Evolutionary conservation across 2,888 invertebrate species (phyloP).

Genomic region (Antitype chi): DNA sequence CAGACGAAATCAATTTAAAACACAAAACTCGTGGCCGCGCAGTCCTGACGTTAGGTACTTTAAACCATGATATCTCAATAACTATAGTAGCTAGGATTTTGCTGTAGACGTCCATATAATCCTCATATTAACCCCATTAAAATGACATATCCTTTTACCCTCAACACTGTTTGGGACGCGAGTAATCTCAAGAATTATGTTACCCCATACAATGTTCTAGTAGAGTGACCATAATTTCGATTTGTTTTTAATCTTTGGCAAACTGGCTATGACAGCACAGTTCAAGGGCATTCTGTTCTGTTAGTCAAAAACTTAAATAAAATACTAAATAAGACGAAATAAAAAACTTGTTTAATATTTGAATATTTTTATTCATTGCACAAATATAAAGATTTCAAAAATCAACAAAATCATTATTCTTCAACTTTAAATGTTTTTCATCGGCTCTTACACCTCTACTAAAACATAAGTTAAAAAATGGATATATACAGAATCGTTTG

Average conservation of each 20-base stretch:
- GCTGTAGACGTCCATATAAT: too few species aligned
- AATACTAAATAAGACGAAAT: slow-evolving; percentile 44
- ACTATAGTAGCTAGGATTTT: too few species aligned
- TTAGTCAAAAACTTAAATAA: slow-evolving; percentile 46
- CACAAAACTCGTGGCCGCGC: too few species aligned
- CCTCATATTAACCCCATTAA: too few species aligned
- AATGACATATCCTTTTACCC: too few species aligned
- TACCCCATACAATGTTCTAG: too few species aligned
- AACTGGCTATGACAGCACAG: slow-evolving; percentile 49
- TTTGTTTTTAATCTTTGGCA: slow-evolving; percentile 49
- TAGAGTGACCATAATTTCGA: too few species aligned
- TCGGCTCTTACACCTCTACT: slow-evolving; percentile 50
- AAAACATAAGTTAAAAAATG: slow-evolving; percentile 52
- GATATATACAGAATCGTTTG: slow-evolving; percentile 43
- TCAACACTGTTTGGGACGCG: too few species aligned
- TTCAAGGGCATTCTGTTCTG: slow-evolving; percentile 46
- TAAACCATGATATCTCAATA: too few species aligned
- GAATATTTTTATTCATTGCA: slow-evolving; percentile 48
- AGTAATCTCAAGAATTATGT: too few species aligned
- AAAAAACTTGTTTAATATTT: slow-evolving; percentile 48
- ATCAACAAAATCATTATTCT: slow-evolving; percentile 51
- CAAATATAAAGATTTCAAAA: slow-evolving; percentile 48
- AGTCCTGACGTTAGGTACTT: too few species aligned
- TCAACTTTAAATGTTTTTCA: slow-evolving; percentile 48
- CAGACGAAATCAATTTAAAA: too few species aligned